A percentile compares a stretch with the other conserved stretches of the same genome.
These are phyloP conservation scores for Poeciliopsis paucimaculata DNA, from an alignment of 2,797 vertebrate genomes.

Conservation along the genomic window DNA sequence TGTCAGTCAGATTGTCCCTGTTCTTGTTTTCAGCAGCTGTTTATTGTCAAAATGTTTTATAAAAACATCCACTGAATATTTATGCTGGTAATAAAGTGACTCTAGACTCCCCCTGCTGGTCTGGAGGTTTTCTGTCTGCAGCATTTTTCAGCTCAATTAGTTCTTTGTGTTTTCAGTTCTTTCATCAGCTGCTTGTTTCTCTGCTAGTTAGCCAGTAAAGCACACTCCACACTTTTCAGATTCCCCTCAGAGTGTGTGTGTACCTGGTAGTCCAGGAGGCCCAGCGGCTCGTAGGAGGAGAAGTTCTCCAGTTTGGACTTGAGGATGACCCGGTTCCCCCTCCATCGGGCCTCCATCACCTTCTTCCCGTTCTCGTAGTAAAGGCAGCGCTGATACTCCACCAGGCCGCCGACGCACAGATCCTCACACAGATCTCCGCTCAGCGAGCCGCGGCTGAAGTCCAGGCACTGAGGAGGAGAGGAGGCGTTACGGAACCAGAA, in stretches of 20 bases:
- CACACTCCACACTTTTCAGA: too few relatives aligned
- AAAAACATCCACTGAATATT: not conserved
- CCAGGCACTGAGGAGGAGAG: conserved; percentile 81
- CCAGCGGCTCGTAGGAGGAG: conserved; percentile 87
- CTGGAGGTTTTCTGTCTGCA: too few relatives aligned
- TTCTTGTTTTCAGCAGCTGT: too few relatives aligned
- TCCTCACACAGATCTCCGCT: conserved; percentile 93
- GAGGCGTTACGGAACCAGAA: not conserved
- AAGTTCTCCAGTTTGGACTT: conserved; percentile 95
- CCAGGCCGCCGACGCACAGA: conserved; percentile 84
- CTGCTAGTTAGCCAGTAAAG: too few relatives aligned
- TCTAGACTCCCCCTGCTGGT: too few relatives aligned
- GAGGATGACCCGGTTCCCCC: conserved; percentile 86
- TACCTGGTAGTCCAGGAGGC: conserved; percentile 83
- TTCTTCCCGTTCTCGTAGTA: conserved; percentile 95
- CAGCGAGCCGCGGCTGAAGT: conserved; percentile 85
- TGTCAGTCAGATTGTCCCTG: too few relatives aligned
- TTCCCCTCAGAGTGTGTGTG: too few relatives aligned
- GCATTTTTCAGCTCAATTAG: too few relatives aligned
- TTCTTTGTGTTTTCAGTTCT: too few relatives aligned
- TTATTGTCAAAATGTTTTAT: too few relatives aligned
- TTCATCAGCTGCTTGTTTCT: too few relatives aligned
- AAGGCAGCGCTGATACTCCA: conserved; percentile 91
- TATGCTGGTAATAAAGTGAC: too few relatives aligned
- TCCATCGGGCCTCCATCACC: conserved; percentile 93